phyloP scores from a whole-genome alignment of 2,888 invertebrate genomes.

The Ramazzottius varieornatus region DNA sequence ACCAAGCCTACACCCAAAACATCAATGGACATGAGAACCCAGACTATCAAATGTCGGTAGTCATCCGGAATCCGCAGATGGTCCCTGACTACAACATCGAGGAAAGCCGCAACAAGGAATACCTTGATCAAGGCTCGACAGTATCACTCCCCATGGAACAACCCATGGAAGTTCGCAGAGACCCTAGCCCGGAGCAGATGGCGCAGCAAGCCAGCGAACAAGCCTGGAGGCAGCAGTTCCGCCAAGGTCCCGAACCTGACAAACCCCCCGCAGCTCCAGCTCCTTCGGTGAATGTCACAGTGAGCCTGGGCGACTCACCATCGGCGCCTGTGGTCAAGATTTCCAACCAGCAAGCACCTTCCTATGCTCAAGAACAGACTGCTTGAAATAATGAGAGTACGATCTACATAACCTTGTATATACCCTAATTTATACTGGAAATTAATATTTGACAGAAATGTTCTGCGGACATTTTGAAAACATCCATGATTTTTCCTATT shows the following conservation, averaged over 20 bases:
- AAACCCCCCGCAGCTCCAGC: not conserved
- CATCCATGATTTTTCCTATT: no score
- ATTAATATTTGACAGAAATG: no score
- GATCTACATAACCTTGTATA: no score
- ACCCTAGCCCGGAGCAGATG: not conserved
- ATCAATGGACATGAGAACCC: conserved; percentile 2
- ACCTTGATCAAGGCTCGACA: not conserved
- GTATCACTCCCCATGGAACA: not conserved
- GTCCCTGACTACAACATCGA: not conserved
- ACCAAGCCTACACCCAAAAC: not conserved
- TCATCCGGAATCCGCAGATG: not conserved
- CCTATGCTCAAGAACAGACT: not conserved
- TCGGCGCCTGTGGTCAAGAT: not conserved
- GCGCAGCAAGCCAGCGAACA: not conserved
- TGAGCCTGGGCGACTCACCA: not conserved
- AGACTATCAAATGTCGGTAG: not conserved
- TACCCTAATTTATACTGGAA: no score
- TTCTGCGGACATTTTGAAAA: no score
- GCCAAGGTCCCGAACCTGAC: not conserved
- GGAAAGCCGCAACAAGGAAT: not conserved
- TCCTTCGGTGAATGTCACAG: not conserved
- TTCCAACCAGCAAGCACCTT: not conserved
- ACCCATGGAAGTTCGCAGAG: not conserved
- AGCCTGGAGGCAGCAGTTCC: not conserved
- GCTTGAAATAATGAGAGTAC: not conserved